Evolutionary conservation across 2,888 invertebrate species (phyloP), one percentile per base, ranked within the genome.

Genomic region (Pollenia griseotomentosa): DNA sequence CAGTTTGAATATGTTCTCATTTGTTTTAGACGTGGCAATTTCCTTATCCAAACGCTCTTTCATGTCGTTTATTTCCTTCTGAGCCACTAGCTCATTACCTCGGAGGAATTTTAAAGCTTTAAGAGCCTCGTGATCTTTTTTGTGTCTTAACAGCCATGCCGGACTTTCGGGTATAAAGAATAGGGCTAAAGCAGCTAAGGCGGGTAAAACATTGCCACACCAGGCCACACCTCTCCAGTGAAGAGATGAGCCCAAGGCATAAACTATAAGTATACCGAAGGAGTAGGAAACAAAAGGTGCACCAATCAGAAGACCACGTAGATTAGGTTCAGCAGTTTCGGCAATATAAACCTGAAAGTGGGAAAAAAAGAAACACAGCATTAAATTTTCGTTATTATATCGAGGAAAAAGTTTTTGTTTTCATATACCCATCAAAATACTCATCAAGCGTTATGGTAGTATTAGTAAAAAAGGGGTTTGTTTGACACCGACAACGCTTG

Each of bases 261-360:
- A 97, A 46, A 97, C 96, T 79, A 96, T 93, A 0, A 97, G 94
- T 63, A 97, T 96, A 40, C 97, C 97, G 51, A 96, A 92, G 0
- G 96, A 96, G 90, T 97, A 97, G 19, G 96, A 96, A 40, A 96
- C 96, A 90, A 96, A 96, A 0, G 96, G 96, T 0, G 95, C 95
- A n/a, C 96, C 96, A 44, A 96, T 95, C 11, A 97, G 94, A 70
- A 95, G 93, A 5, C 96, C 96, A 83, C 97, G 94, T 19, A 97
- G 92, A 89, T 95, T 95, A 33, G 97, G 96, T 89, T 96, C 96
- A 2, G 96, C 95, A 86, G 96, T 96, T 94, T 97, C 97, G 6
- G 96, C 96, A 86, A 97, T 94, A 88, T 97, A 95, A 4, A 97
- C 96, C 97, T 97, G 93, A 2, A 92, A 91, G 89, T 65, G 89